Evolutionary conservation across 2,888 invertebrate species (phyloP), one percentile per base, ranked within the genome.

Genomic region (Scaptomyza tumidula): DNA sequence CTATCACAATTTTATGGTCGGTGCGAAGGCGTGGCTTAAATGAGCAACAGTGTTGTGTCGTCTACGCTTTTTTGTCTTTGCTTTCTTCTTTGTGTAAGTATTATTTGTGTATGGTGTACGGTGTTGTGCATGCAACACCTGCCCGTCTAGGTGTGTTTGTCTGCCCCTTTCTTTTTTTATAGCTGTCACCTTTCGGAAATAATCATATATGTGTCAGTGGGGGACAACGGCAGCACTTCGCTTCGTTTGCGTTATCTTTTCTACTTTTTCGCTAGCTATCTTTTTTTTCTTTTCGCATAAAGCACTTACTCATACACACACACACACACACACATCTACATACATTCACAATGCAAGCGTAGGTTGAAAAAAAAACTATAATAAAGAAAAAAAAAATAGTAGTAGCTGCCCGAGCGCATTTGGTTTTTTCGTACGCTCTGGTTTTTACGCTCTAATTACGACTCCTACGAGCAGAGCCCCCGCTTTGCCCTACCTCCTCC

Each of bases 371-470:
- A 53, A 46, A 29, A 70, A 16, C 53, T 27, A n/a, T 43, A 61
- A 16, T 61, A 60, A 77, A 71, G 29, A 9, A 48, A 56, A 66
- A 61, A 85, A 73, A 78, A 74, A 72, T 74, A 74, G 87, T 78
- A 86, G 87, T 80, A 81, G 78, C 85, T 82, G 83, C 86, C 85
- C 80, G 67, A 84, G 85, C 87, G 84, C 81, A 64, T 82, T 87
- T 83, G 82, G 83, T 83, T 82, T 81, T 83, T 83, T 87, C 83
- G 88, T 85, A 86, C 84, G 91, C 90, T 90, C 91, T 90, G 91
- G 89, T 90, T 90, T 90, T 90, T 86, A 90, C 91, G 91, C 91
- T 90, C 90, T 86, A 90, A 90, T 90, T 90, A 90, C 91, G 90
- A 76, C 87, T 86, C 70, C 86, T 83, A 71, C 76, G 66, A 82